Conservation (phyloP, 2,888 invertebrate species). For the Drosophila rellima region DNA sequence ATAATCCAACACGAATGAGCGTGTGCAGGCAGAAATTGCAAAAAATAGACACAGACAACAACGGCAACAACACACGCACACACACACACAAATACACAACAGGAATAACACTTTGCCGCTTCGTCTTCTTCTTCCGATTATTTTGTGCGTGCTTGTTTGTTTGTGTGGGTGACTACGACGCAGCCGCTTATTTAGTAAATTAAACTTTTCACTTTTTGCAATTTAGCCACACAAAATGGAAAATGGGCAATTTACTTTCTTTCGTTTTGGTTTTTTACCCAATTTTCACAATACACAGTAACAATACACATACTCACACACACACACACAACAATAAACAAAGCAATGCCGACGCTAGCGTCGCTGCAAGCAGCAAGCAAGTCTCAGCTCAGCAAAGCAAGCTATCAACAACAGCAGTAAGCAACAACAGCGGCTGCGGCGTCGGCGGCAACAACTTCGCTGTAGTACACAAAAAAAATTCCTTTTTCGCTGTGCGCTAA, state of each 20-base stretch:
- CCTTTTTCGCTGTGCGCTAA: slow-evolving; percentile 64
- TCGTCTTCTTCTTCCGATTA: slow-evolving; percentile 1
- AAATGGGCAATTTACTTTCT: slow-evolving; percentile 75
- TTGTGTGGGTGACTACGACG: slow-evolving; percentile 38
- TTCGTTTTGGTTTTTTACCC: slow-evolving; percentile 64
- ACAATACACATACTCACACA: slow-evolving; percentile 36
- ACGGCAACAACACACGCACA: slow-evolving; percentile 21
- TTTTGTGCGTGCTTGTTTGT: slow-evolving; percentile 29
- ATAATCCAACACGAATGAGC: slow-evolving; percentile 81
- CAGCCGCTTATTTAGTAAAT: slow-evolving; percentile 74
- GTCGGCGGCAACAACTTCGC: slow-evolving; percentile 55
- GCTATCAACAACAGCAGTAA: slow-evolving; percentile 41
- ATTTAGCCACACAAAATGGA: slow-evolving; percentile 64
- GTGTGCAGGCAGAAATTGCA: slow-evolving; percentile 75
- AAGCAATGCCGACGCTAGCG: slow-evolving; percentile 56
- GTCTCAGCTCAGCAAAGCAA: slow-evolving; percentile 48
- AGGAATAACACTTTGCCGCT: slow-evolving; percentile 65
- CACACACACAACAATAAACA: slow-evolving; percentile 48
- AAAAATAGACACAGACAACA: slow-evolving; percentile 74
- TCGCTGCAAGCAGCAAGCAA: slow-evolving; percentile 51
- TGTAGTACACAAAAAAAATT: slow-evolving; percentile 75
- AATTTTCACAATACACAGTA: slow-evolving; percentile 59
- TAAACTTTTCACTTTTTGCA: slow-evolving; percentile 81
- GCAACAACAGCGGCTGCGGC: slow-evolving; percentile 31
- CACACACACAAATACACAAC: slow-evolving; percentile 25